These are phyloP conservation scores for Brotula barbata DNA, from an alignment of 2,797 vertebrate genomes.

Conservation along the genomic window DNA sequence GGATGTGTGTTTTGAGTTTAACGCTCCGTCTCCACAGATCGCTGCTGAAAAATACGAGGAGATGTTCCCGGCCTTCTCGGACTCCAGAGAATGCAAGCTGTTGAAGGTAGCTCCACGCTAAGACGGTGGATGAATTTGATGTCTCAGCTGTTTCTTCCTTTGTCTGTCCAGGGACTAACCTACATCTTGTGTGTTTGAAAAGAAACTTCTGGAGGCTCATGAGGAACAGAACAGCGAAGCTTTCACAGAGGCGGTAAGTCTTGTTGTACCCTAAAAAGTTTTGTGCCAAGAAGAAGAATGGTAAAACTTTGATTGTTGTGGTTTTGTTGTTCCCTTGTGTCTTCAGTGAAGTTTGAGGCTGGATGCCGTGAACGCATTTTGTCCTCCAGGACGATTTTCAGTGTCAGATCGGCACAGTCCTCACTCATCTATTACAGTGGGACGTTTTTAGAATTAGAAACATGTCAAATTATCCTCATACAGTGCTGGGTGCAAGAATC, in stretches of 20 bases:
- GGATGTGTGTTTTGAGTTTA: conserved; percentile 2
- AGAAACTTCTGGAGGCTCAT: conserved; percentile 98
- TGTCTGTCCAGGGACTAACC: conserved; percentile 34
- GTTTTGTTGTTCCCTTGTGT: conserved; percentile 28
- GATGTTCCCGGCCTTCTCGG: conserved; percentile 98
- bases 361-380: conserved; percentile 23
- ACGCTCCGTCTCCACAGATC: conserved; percentile 79
- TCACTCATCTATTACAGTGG: no score
- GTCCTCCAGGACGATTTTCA: conserved; percentile 25
- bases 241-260: conserved; percentile 96
- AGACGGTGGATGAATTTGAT: conserved; percentile 7
- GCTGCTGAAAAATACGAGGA: conserved; percentile 97
- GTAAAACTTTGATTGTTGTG: no score
- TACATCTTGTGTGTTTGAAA: conserved; percentile 42
- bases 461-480: no score
- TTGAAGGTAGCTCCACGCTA: conserved; percentile 84
- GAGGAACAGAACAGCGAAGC: conserved; percentile 97
- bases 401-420: no score
- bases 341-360: conserved; percentile 20
- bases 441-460: no score
- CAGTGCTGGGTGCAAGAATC: no score
- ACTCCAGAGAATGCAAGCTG: conserved; percentile 97
- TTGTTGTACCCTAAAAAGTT: no score
- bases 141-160: background rate
- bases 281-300: no score